Percentiles rank a stretch among this genome's conserved stretches.
These are phyloP conservation scores for Heliangelus exortis DNA, from an alignment of 2,797 vertebrate species.

Conservation along the genomic window DNA sequence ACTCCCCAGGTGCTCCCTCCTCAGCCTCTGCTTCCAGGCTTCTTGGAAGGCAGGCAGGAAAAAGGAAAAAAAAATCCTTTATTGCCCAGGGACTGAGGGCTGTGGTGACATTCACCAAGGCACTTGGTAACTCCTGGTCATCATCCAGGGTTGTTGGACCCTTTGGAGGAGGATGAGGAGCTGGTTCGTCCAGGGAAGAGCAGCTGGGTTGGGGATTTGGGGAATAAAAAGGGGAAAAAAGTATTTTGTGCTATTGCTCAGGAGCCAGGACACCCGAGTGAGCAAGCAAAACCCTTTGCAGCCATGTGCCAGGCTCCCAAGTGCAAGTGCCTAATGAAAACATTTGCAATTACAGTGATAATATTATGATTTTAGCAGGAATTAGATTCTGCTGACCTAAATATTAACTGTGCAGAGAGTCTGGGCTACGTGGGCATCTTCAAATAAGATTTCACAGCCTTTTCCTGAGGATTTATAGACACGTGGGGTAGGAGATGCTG, in stretches of 20 bases:
- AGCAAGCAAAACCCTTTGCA: neutral
- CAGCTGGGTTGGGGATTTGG: neutral
- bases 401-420: neutral
- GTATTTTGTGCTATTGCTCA: neutral
- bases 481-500: rapidly evolving
- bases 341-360: conserved; percentile 50
- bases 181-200: neutral
- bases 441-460: neutral
- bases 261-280: rapidly evolving
- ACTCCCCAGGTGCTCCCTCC: neutral
- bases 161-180: rapidly evolving
- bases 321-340: neutral
- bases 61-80: neutral
- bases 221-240: neutral
- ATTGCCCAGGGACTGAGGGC: rapidly evolving
- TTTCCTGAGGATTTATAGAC: neutral
- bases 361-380: conserved; percentile 40
- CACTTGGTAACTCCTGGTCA: no score
- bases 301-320: conserved; percentile 10
- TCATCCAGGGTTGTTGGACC: rapidly evolving
- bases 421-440: neutral
- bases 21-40: neutral
- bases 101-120: neutral
- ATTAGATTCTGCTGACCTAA: conserved; percentile 57
- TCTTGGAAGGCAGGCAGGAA: neutral